These are phyloP conservation scores for Verasper variegatus DNA, from an alignment of 2,113 vertebrate genomes.

Conservation along the genomic window DNA sequence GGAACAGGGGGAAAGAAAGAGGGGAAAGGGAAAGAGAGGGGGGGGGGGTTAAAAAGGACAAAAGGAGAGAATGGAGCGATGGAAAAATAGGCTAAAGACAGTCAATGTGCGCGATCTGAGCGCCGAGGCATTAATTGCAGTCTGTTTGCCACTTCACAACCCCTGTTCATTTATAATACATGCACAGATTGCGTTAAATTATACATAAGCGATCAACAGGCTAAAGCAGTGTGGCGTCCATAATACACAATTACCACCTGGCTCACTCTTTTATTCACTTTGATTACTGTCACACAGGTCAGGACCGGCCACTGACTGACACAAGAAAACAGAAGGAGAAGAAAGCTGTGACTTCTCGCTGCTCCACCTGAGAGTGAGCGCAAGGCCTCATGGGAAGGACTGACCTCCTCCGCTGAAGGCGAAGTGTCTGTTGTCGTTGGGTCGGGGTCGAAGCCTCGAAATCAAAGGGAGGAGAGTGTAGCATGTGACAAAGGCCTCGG, in stretches of 20 bases:
- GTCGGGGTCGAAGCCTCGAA: neutral
- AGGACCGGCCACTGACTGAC: constrained; percentile 52
- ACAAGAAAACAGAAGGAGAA: neutral
- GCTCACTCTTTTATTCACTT: constrained; percentile 63
- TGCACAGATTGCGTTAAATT: constrained; percentile 71
- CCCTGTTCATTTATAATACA: constrained; percentile 75
- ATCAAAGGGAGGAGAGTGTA: constrained; percentile 33
- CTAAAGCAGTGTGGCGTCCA: constrained; percentile 54
- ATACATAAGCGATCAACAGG: constrained; percentile 77
- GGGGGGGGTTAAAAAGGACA: constrained; percentile 51
- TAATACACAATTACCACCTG: constrained; percentile 72
- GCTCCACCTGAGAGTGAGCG: constrained; percentile 24
- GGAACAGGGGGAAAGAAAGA: constrained; percentile 52
- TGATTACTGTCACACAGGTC: constrained; percentile 66
- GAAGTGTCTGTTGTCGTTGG: neutral
- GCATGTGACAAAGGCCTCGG: too few species aligned
- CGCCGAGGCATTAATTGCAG: constrained; percentile 66
- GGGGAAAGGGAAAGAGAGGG: constrained; percentile 20
- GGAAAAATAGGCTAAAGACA: constrained; percentile 62
- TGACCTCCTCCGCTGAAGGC: constrained; percentile 7
- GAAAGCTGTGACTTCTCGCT: constrained; percentile 24
- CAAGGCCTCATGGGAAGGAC: constrained; percentile 49
- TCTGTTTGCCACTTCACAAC: constrained; percentile 59
- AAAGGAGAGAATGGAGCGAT: constrained; percentile 52
- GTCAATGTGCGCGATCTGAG: constrained; percentile 47